phyloP scores from a whole-genome alignment of 2,113 vertebrate species.

The Pavo muticus region DNA sequence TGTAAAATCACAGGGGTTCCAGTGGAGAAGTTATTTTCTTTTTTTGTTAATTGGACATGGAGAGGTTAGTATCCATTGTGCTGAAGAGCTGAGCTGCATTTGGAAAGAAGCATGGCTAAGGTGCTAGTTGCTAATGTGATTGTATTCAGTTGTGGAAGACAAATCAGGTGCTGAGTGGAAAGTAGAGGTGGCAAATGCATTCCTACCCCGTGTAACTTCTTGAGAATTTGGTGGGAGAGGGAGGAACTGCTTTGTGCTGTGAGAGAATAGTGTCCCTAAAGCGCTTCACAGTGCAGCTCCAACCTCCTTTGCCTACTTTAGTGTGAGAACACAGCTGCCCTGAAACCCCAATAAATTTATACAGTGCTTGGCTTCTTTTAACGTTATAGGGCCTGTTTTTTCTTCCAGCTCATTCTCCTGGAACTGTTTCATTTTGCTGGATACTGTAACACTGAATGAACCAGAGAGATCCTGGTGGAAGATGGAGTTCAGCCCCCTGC shows the following conservation, averaged over 20 bases:
- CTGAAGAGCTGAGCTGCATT: background rate
- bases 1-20: background rate
- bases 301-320: background rate
- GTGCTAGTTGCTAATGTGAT: background rate
- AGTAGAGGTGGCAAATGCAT: background rate
- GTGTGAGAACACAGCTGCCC: background rate
- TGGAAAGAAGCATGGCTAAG: background rate
- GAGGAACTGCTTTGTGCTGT: fast-evolving
- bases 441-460: background rate
- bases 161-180: background rate
- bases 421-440: background rate
- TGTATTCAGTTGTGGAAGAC: background rate
- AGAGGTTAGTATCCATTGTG: background rate
- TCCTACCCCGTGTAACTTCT: fast-evolving
- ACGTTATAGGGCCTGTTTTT: background rate
- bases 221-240: background rate
- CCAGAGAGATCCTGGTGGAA: background rate
- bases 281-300: background rate
- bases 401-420: background rate
- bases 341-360: background rate
- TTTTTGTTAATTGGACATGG: background rate
- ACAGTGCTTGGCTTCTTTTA: background rate
- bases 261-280: background rate
- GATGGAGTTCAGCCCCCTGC: background rate
- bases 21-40: background rate